These are phyloP conservation scores for Drosophila yooni DNA, from an alignment of 2,888 invertebrate species.

Conservation along the genomic window DNA sequence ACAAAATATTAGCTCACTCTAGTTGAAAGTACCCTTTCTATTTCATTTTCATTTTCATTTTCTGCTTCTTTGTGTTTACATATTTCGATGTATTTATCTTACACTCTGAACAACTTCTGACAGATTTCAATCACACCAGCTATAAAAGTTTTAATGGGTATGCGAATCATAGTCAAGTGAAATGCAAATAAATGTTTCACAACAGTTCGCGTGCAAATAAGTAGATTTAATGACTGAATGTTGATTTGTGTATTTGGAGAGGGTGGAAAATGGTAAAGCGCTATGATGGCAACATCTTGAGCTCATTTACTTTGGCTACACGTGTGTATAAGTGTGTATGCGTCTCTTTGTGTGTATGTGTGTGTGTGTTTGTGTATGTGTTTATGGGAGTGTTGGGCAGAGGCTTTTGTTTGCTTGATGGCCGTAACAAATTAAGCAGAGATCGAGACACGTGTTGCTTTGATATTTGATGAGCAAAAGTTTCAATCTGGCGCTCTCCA, in stretches of 20 bases:
- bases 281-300: conserved; percentile 56
- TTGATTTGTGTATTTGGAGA: conserved; percentile 12
- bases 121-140: not conserved
- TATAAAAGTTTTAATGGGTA: conserved; percentile 1
- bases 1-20: not conserved
- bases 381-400: conserved; percentile 15
- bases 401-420: conserved; percentile 34
- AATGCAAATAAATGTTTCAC: conserved; percentile 40
- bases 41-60: not conserved
- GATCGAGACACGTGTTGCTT: conserved; percentile 75
- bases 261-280: not conserved
- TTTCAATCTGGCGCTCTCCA: conserved; percentile 25
- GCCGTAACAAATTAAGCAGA: conserved; percentile 53
- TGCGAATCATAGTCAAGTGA: conserved; percentile 26
- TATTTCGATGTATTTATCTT: not conserved
- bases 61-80: not conserved
- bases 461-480: conserved; percentile 78
- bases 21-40: fast-evolving
- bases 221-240: conserved; percentile 55
- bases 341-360: not conserved
- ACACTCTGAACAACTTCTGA: not conserved
- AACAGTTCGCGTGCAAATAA: conserved; percentile 43
- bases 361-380: conserved; percentile 6
- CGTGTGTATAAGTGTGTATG: not conserved
- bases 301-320: conserved; percentile 60